A percentile compares a stretch with the other conserved stretches of the same genome.
Evolutionary conservation across 2,113 vertebrate genomes (phyloP).

Genomic region (Cyphomyrus plagiostoma): DNA sequence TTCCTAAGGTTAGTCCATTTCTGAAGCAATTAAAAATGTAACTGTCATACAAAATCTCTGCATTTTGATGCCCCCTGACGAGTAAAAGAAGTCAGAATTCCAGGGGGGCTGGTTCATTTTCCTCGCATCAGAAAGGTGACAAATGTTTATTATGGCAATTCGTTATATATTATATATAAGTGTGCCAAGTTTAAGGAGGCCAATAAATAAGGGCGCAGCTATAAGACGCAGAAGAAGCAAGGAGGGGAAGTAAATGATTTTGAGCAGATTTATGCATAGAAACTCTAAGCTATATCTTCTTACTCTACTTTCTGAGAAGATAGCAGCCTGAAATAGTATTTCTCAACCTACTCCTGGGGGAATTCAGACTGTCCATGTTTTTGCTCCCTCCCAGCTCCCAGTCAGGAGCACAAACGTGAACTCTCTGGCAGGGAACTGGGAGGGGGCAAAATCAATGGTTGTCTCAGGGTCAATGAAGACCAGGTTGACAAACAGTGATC

Average conservation of each 20-base stretch:
- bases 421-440: background rate
- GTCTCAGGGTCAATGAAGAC: background rate
- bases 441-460: background rate
- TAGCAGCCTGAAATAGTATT: background rate
- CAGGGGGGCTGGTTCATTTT: background rate
- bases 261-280: background rate
- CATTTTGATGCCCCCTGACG: background rate
- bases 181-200: background rate
- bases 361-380: background rate
- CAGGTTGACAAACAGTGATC: background rate
- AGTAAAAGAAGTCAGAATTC: background rate
- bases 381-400: background rate
- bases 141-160: background rate
- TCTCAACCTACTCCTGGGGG: background rate
- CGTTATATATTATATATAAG: background rate
- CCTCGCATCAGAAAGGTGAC: background rate
- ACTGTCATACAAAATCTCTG: background rate
- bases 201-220: background rate
- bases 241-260: background rate
- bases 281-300: background rate
- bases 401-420: background rate
- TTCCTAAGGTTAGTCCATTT: background rate
- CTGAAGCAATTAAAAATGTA: background rate
- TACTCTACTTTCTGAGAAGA: background rate
- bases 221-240: background rate